Evolutionary conservation across 2,797 vertebrate species (phyloP).

Genomic region (Argyrosomus regius): DNA sequence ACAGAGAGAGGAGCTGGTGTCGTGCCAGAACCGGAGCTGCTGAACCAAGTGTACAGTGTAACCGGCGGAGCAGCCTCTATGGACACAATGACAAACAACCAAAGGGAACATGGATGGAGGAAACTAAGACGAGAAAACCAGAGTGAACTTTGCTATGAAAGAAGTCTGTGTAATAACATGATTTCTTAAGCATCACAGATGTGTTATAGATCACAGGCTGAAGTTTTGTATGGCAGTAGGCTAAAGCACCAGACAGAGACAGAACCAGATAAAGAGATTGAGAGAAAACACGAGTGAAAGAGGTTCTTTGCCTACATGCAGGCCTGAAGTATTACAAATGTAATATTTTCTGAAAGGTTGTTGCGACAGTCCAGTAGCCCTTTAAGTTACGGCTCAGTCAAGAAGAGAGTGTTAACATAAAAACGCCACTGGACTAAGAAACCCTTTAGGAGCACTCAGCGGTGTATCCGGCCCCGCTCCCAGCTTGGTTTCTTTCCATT

Average conservation of each 20-base stretch:
- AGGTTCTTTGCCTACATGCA: background rate
- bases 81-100: no score
- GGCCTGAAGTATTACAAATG: conserved; percentile 33
- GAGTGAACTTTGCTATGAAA: no score
- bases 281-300: background rate
- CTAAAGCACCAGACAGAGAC: background rate
- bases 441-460: conserved; percentile 29
- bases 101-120: no score
- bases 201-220: conserved; percentile 13
- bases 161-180: background rate
- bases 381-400: conserved; percentile 35
- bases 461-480: conserved; percentile 20
- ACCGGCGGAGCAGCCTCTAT: no score
- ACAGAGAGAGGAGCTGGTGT: no score
- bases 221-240: background rate
- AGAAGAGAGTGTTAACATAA: conserved; percentile 15
- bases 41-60: no score
- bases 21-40: no score
- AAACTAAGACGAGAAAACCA: no score
- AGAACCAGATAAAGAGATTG: background rate
- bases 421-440: conserved; percentile 22
- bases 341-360: conserved; percentile 30
- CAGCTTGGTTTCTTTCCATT: conserved; percentile 49
- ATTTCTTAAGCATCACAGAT: conserved; percentile 28
- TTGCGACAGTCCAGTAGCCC: conserved; percentile 1